Evolutionary conservation across 2,797 vertebrate species (phyloP).

Genomic region (Falco peregrinus): DNA sequence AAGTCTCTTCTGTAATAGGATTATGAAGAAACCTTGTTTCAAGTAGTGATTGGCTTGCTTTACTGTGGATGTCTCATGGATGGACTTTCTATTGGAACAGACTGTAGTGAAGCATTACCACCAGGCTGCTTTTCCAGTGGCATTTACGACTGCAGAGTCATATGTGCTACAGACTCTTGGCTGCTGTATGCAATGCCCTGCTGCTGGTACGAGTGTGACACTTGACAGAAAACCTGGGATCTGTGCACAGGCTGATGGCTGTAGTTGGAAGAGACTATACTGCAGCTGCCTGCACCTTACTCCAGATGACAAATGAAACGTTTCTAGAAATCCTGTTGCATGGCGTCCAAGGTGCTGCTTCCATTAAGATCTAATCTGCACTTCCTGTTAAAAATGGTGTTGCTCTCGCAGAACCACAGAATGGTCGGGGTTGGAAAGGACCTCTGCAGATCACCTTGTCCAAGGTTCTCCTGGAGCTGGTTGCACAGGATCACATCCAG

Average conservation of each 20-base stretch:
- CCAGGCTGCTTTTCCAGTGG: neutral
- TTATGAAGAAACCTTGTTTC: neutral
- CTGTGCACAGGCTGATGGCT: neutral
- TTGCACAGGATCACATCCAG: no score
- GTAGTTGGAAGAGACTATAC: neutral
- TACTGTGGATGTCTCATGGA: neutral
- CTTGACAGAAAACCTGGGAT: neutral
- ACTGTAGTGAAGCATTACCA: neutral
- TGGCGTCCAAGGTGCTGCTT: neutral
- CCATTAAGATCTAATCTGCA: neutral
- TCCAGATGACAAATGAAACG: neutral
- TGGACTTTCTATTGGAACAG: neutral
- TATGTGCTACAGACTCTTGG: neutral
- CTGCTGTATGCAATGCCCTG: neutral
- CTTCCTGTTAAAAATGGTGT: neutral
- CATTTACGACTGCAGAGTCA: neutral
- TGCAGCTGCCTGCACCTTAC: neutral
- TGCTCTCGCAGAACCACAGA: neutral
- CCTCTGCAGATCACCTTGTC: no score
- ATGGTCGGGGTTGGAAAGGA: no score
- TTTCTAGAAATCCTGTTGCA: neutral
- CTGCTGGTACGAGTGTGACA: neutral
- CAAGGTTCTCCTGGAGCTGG: no score
- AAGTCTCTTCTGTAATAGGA: neutral
- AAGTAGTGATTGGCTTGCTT: neutral